Evolutionary conservation across 2,113 vertebrate genomes (phyloP), one percentile per base, ranked within the genome.

Genomic region (Blennius ocellaris): DNA sequence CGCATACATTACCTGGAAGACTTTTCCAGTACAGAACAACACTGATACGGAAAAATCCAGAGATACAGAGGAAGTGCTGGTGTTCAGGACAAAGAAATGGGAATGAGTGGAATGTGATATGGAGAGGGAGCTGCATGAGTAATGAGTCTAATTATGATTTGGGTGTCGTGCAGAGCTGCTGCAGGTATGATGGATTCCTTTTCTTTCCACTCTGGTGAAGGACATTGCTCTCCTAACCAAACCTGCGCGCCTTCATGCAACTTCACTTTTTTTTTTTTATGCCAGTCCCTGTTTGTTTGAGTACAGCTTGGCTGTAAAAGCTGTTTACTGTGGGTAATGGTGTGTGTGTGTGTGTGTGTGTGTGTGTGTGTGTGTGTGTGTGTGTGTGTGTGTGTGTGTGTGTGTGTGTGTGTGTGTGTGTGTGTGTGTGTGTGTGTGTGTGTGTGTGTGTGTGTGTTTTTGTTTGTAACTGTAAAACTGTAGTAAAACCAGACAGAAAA

Each of bases 111-210:
- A 84, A 80, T 74, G 21, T 30, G 76, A 87, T 86, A 77, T 57
- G 44, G 50, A 67, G 51, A 87, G 59, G 58, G 76, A 87, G 54
- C 80, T 58, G 78, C 49, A 74, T 92, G 90, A 93, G 84, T 91
- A 87, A 93, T 92, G 89, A 86, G 72, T 84, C 39, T 86, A 92
- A 93, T 94, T 92, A 93, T 67, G 64, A 81, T 80, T 58, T 76
- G 77, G 84, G 79, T 80, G 39, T 87, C 61, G 57, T 53, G 69
- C 68, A 78, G 67, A 70, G 77, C 56, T 61, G 62, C 62, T 74
- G 69, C 65, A 84, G 61, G 52, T 82, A 80, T 90, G 85, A 93
- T 90, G 81, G 86, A 94, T 92, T 87, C 59, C 57, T 69, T 40
- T 44, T 74, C 63, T 79, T 55, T 78, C 71, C 67, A 60, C 21